Percentiles rank a stretch among this genome's conserved stretches.
Evolutionary conservation across 2,888 invertebrate genomes (phyloP).

Genomic region (Pterostichus madidus): DNA sequence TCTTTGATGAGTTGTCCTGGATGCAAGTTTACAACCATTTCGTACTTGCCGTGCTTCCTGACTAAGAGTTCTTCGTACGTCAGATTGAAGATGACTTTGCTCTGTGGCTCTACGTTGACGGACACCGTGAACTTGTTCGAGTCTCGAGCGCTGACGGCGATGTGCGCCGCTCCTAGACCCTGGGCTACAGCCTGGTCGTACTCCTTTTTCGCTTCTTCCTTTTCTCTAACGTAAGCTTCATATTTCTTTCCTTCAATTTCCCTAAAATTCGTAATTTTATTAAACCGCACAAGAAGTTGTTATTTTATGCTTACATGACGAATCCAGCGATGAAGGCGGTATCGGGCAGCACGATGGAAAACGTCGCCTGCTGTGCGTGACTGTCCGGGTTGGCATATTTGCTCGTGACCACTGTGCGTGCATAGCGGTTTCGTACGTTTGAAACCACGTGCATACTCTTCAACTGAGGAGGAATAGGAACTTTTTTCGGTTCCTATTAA

Average conservation of each 20-base stretch:
- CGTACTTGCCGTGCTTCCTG: conserved; percentile 84
- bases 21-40: conserved; percentile 84
- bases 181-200: conserved; percentile 78
- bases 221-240: conserved; percentile 61
- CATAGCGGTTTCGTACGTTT: conserved; percentile 83
- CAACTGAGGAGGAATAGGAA: conserved; percentile 22
- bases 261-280: conserved; percentile 1
- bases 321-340: conserved; percentile 86
- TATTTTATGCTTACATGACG: conserved; percentile 77
- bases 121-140: conserved; percentile 85
- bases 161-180: conserved; percentile 82
- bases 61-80: conserved; percentile 86
- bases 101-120: conserved; percentile 83
- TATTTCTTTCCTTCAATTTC: conserved; percentile 59
- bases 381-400: conserved; percentile 82
- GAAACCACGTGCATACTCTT: conserved; percentile 73
- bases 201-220: conserved; percentile 61
- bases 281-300: neutral
- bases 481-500: neutral
- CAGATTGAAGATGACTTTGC: conserved; percentile 83
- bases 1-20: conserved; percentile 84
- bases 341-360: conserved; percentile 84
- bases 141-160: conserved; percentile 83
- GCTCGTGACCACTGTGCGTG: conserved; percentile 83
- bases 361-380: conserved; percentile 82